A percentile compares a stretch with the other conserved stretches of the same genome.
Evolutionary conservation across 30 jellyfish, hydroid and myxozoan species (phyloP).

Genomic region (Rhopilema esculentum): DNA sequence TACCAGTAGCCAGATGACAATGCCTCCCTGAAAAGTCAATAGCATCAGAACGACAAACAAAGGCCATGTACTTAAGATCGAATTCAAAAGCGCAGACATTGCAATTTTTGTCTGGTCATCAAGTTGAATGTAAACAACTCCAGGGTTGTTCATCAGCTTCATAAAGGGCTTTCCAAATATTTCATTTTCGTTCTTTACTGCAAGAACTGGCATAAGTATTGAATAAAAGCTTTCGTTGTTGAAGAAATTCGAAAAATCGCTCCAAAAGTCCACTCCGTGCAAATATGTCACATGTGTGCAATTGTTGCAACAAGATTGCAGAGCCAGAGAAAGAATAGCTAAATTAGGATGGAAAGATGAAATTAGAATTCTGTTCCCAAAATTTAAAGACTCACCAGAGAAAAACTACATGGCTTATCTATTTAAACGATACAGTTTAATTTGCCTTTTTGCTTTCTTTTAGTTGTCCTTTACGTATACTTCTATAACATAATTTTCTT

Average conservation of each 20-base stretch:
- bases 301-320: slow-evolving; percentile 17
- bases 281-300: slow-evolving; percentile 10
- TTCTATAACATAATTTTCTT: too few species aligned
- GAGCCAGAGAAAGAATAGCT: neutral
- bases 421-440: too few species aligned
- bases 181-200: neutral
- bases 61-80: slow-evolving; percentile 47
- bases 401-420: too few species aligned
- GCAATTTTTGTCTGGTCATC: slow-evolving; percentile 24
- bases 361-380: too few species aligned
- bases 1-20: slow-evolving; percentile 53
- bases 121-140: slow-evolving; percentile 6
- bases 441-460: too few species aligned
- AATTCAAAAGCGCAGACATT: neutral
- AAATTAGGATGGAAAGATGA: neutral
- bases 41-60: slow-evolving; percentile 22
- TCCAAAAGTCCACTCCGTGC: neutral
- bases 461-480: too few species aligned
- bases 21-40: slow-evolving; percentile 38
- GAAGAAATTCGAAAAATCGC: neutral
- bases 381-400: too few species aligned
- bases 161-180: slow-evolving; percentile 10
- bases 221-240: slow-evolving; percentile 5
- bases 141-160: slow-evolving; percentile 28
- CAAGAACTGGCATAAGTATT: slow-evolving; percentile 35